Evolutionary conservation across 1,140 invertebrate species (phyloP).

Genomic region (Nasonia vitripennis): DNA sequence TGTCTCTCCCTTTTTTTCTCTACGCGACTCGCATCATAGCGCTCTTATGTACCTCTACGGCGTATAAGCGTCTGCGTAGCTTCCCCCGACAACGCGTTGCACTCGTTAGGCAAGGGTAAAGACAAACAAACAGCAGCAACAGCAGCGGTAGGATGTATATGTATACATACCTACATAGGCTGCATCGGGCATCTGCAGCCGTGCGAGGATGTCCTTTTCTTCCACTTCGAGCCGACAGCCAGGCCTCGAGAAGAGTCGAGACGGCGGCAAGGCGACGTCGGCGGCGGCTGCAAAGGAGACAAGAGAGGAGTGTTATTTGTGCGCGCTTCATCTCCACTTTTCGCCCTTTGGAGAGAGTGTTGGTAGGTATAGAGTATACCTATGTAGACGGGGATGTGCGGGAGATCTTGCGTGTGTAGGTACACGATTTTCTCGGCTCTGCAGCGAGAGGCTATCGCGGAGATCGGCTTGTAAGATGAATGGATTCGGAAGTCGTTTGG

Average conservation of each 20-base stretch:
- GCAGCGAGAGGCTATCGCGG: not conserved
- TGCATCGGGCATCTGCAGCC: not conserved
- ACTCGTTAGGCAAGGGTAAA: slow-evolving; percentile 13
- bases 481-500: slow-evolving; percentile 18
- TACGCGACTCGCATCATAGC: not conserved
- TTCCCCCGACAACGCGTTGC: not conserved
- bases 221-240: not conserved
- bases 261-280: not conserved
- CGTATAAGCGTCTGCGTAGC: not conserved
- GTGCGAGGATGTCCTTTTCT: not conserved
- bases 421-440: not conserved
- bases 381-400: not conserved
- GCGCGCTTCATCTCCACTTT: not conserved
- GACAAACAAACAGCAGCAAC: slow-evolving; percentile 32
- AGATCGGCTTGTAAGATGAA: not conserved
- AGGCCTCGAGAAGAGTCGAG: not conserved
- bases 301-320: not conserved
- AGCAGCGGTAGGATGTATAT: not conserved
- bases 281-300: not conserved
- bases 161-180: not conserved
- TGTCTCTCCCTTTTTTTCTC: not conserved
- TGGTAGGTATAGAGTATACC: not conserved
- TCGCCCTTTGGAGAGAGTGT: not conserved
- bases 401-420: not conserved
- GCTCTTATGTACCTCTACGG: not conserved